Base-by-base conservation (phyloP, 1,140 invertebrate genomes). In the Zeugodacus cucurbitae region DNA sequence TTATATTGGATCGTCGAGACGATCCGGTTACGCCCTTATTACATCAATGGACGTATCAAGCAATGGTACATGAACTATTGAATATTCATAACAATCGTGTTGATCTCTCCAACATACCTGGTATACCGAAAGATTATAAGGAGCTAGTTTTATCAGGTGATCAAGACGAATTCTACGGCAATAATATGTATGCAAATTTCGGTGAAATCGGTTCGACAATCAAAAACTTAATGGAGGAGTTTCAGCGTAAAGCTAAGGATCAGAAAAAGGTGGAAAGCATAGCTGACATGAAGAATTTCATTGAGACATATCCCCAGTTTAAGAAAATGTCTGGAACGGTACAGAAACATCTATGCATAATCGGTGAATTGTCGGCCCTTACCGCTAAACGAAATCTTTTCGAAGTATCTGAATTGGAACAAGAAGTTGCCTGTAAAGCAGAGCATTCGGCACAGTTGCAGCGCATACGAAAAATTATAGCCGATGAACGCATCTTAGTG, bases 41-140 rank as follows among this genome's bases (percentile, higher is more conserved):
- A n/a, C 99, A 98, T 94, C 99, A 98, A 95, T 99, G 99, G 99
- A 99, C 99, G 0, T 99, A 99, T 94, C 99, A 99, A 94, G 99
- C 99, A 11, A 99, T 99, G 99, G 98, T 99, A 3, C 99, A 99
- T 94, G 99, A 99, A 94, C 94, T 99, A 70, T 94, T 99, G 37
- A 97, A 96, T 0, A 99, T 99, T 89, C 96, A 96, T 90, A 99
- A 99, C 91, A 99, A 99, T 94, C 95, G 98, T 89, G 98, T 99
- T 5, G 98, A 97, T 93, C 94, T 99, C 82, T 96, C 97, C 1
- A 95, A 96, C 88, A 95, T 98, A 26, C 96, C 97, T 59, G 96
- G 96, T 37, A 96, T 97, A 85, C 95, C 95, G n/a, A 98, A 98
- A 94, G 98, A 99, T 90, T 95, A 99, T 44, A 96, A 96, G 90